phyloP scores from a whole-genome alignment of 2,888 invertebrate species.

The Leucophora obtusa region DNA sequence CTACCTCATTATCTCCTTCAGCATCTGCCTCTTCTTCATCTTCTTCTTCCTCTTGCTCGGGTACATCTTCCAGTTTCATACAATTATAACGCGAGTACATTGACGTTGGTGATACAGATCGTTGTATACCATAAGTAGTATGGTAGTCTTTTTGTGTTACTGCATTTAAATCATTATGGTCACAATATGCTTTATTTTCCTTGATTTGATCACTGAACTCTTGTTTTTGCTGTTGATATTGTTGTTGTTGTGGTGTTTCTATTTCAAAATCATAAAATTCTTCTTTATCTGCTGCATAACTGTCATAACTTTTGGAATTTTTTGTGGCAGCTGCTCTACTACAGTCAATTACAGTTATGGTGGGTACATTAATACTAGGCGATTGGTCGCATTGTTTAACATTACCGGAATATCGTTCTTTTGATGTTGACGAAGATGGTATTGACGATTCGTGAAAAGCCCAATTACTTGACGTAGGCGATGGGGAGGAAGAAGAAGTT shows the following conservation, averaged over 20 bases:
- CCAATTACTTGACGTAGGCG: slow-evolving; percentile 58
- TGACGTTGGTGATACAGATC: slow-evolving; percentile 65
- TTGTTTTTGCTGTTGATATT: slow-evolving; percentile 16
- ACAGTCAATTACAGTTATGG: slow-evolving; percentile 75
- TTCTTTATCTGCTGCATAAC: slow-evolving; percentile 68
- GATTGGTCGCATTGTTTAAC: slow-evolving; percentile 37
- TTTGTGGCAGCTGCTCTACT: slow-evolving; percentile 64
- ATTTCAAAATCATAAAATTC: slow-evolving; percentile 74
- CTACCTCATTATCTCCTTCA: slow-evolving; percentile 66
- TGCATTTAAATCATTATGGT: neutral
- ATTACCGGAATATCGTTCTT: slow-evolving; percentile 33
- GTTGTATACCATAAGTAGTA: slow-evolving; percentile 66
- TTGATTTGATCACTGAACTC: slow-evolving; percentile 51
- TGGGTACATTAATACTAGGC: slow-evolving; percentile 70
- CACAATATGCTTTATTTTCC: slow-evolving; percentile 33
- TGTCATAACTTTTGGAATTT: slow-evolving; percentile 57
- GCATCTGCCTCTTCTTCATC: slow-evolving; percentile 65
- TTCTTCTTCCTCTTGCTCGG: slow-evolving; percentile 71
- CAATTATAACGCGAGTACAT: slow-evolving; percentile 68
- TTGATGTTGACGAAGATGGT: slow-evolving; percentile 26
- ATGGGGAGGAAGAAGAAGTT: slow-evolving; percentile 41
- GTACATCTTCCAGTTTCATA: slow-evolving; percentile 74
- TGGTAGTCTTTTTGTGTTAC: slow-evolving; percentile 54
- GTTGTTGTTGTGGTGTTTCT: slow-evolving; percentile 19
- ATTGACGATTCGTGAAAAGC: slow-evolving; percentile 73